Evolutionary conservation across 1,140 invertebrate genomes (phyloP), one percentile per base, ranked within the genome.

Genomic region (Drosophila tsacasi): DNA sequence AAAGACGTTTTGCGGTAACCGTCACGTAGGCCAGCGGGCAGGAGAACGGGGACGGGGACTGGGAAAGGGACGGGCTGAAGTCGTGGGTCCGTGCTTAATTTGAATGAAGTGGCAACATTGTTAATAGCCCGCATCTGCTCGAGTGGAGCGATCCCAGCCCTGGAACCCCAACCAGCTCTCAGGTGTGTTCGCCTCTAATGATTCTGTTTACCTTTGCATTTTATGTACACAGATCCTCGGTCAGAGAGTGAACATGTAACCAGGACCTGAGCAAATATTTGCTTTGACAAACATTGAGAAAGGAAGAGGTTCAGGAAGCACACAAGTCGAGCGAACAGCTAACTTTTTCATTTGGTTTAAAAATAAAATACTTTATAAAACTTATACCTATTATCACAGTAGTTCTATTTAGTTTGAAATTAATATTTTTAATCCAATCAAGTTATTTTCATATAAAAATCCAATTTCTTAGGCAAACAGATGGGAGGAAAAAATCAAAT

Each of bases 51-150:
- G 19, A 5, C 10, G 27, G 27, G 27, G 50, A 8, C 7, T 15
- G 23, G 25, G 25, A 25, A 2, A 12, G 32, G 10, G 10, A 35
- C 32, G 12, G 50, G 12, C 13, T 10, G 47, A 27, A 58, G 52
- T 44, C 27, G 46, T 12, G 60, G 32, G 75, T 65, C 79, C 77
- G 69, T 75, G 63, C 83, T 78, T 87, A 87, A 89, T 89, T 87
- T 87, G 76, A 87, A 87, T 87, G 84, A 87, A 87, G 83, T 87
- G 83, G 80, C 84, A 87, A 87, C 80, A 76, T 71, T 79, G 79
- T 82, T 85, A 85, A 85, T 85, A 86, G 82, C 82, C 64, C 74
- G 58, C 61, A 71, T 40, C 44, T 49, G 47, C 37, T 35, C 15
- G 19, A 52, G 40, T n/a, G 42, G 19, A 47, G 30, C 25, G 54